These are phyloP conservation scores for Fukomys damarensis DNA, from an alignment of 2,113 vertebrate species.

Conservation along the genomic window DNA sequence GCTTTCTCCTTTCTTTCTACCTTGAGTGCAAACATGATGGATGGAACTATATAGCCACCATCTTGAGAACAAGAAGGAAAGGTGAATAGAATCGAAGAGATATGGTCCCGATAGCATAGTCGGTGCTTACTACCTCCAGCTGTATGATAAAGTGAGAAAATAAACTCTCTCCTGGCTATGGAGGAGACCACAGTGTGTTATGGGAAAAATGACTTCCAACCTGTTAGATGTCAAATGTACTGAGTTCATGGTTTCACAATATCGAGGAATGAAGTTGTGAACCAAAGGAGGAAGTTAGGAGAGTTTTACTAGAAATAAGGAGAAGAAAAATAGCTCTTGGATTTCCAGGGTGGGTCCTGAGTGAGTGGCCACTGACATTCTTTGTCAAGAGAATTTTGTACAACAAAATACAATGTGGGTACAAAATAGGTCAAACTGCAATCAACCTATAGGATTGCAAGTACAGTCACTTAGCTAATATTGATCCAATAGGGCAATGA, in stretches of 20 bases:
- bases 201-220: neutral
- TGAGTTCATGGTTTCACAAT: neutral
- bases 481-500: neutral
- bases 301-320: neutral
- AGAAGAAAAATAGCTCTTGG: neutral
- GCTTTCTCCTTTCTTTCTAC: neutral
- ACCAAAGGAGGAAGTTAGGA: neutral
- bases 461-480: neutral
- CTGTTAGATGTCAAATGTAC: neutral
- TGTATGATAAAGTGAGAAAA: neutral
- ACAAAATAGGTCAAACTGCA: neutral
- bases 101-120: too few species aligned
- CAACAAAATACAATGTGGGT: neutral
- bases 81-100: neutral
- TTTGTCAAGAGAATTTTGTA: neutral
- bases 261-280: neutral
- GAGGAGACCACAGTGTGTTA: neutral
- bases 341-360: neutral
- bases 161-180: neutral
- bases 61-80: conserved; percentile 6
- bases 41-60: neutral
- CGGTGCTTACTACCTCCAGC: neutral
- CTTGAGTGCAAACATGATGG: neutral
- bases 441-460: neutral
- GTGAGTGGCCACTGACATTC: neutral